phyloP scores from a whole-genome alignment of 2,113 vertebrate species.

The Calyptomena viridis region DNA sequence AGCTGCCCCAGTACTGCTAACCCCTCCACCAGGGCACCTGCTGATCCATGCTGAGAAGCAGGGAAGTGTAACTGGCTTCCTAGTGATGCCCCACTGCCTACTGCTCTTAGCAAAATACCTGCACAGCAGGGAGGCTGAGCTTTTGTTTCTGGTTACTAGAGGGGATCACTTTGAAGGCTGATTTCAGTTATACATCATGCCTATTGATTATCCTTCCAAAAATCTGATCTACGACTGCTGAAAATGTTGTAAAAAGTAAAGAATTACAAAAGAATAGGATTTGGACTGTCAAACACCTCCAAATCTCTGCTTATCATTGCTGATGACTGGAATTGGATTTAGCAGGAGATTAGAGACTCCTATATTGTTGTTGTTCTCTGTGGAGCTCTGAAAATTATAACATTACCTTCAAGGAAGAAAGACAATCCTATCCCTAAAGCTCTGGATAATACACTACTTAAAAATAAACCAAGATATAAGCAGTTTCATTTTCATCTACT shows the following conservation, averaged over 20 bases:
- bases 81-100: neutral
- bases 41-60: slow-evolving; percentile 16
- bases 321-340: slow-evolving; percentile 67
- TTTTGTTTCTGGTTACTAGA: slow-evolving; percentile 67
- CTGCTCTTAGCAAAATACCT: slow-evolving; percentile 58
- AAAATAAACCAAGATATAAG: slow-evolving; percentile 72
- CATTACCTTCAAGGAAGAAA: slow-evolving; percentile 71
- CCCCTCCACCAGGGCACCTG: neutral
- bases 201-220: slow-evolving; percentile 70
- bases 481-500: slow-evolving; percentile 69
- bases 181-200: slow-evolving; percentile 57
- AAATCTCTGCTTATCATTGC: slow-evolving; percentile 65
- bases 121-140: slow-evolving; percentile 24
- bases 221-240: slow-evolving; percentile 61
- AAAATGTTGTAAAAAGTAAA: slow-evolving; percentile 64
- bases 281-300: slow-evolving; percentile 50
- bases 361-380: slow-evolving; percentile 68
- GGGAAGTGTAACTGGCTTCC: slow-evolving; percentile 48
- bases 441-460: slow-evolving; percentile 66
- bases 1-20: neutral
- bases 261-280: slow-evolving; percentile 66
- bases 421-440: slow-evolving; percentile 73
- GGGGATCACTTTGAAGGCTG: slow-evolving; percentile 65
- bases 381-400: slow-evolving; percentile 73
- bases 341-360: slow-evolving; percentile 64